Conservation (phyloP, 23 tunicate genomes). For the Halocynthia roretzi region DNA sequence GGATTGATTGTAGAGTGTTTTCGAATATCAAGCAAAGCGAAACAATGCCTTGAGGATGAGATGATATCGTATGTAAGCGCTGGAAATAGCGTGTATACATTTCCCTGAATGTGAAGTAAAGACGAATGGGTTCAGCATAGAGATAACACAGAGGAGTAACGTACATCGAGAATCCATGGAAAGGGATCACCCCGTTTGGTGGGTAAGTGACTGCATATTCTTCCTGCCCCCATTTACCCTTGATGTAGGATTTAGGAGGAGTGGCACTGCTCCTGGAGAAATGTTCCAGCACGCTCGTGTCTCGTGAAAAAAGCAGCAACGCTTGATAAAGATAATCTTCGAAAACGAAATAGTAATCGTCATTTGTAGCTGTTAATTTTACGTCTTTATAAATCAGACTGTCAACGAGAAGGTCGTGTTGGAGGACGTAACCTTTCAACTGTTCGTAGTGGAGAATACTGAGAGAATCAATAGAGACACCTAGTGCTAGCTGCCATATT, state of each 20-base stretch:
- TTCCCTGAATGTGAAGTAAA: slow-evolving; percentile 73
- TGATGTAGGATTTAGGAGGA: slow-evolving; percentile 79
- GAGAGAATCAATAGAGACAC: slow-evolving; percentile 60
- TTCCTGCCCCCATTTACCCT: slow-evolving; percentile 83
- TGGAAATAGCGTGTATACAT: slow-evolving; percentile 69
- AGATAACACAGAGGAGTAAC: slow-evolving; percentile 89
- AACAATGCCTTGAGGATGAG: slow-evolving; percentile 84
- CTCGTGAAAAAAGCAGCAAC: slow-evolving; percentile 83
- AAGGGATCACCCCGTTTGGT: slow-evolving; percentile 93
- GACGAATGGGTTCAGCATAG: slow-evolving; percentile 57
- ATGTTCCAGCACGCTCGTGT: slow-evolving; percentile 57
- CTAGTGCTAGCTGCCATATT: slow-evolving; percentile 83
- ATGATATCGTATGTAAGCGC: slow-evolving; percentile 84
- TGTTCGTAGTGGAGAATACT: slow-evolving; percentile 76
- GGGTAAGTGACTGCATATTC: slow-evolving; percentile 79
- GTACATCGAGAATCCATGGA: slow-evolving; percentile 94
- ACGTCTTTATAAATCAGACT: slow-evolving; percentile 91
- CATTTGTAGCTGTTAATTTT: slow-evolving; percentile 85
- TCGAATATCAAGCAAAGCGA: slow-evolving; percentile 80
- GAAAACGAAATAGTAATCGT: slow-evolving; percentile 95
- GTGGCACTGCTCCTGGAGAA: slow-evolving; percentile 69
- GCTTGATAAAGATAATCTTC: slow-evolving; percentile 90
- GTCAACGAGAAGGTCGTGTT: slow-evolving; percentile 86
- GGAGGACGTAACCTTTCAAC: slow-evolving; percentile 75
- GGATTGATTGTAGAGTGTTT: slow-evolving; percentile 55